These are phyloP conservation scores for Astropecten irregularis DNA, from an alignment of 53 echinoderm and acorn worm genomes.

Conservation along the genomic window DNA sequence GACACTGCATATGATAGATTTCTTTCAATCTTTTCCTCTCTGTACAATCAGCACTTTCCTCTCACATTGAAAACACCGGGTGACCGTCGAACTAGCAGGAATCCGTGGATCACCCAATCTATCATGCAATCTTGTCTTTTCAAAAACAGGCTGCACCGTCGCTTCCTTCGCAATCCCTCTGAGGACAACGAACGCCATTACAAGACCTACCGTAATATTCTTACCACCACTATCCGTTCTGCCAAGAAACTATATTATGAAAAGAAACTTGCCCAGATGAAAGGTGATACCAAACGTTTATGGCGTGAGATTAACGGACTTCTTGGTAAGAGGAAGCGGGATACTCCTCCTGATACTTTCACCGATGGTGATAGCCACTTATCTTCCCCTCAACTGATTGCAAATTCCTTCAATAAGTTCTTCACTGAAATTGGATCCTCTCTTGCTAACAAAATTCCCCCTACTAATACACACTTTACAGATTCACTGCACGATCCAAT, in stretches of 20 bases:
- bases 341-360: not conserved
- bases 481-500: not conserved
- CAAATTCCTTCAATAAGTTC: not conserved
- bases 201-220: too few species aligned
- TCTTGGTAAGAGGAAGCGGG: not conserved
- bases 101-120: not conserved
- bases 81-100: too few species aligned
- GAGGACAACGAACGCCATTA: too few species aligned
- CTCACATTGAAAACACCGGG: too few species aligned
- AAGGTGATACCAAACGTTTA: not conserved
- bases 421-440: not conserved
- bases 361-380: not conserved
- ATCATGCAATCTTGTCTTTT: not conserved
- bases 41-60: not conserved
- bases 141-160: not conserved
- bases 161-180: not conserved
- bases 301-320: slow-evolving; percentile 15
- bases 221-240: not conserved
- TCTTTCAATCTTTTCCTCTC: not conserved
- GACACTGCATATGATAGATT: not conserved
- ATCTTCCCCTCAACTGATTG: not conserved
- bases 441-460: not conserved
- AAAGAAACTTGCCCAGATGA: not conserved
- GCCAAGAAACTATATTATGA: not conserved
- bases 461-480: not conserved